Percentiles rank a stretch among this genome's conserved stretches.
These are phyloP conservation scores for Polyommatus iphigenia DNA, from an alignment of 2,888 invertebrate species.

Conservation along the genomic window DNA sequence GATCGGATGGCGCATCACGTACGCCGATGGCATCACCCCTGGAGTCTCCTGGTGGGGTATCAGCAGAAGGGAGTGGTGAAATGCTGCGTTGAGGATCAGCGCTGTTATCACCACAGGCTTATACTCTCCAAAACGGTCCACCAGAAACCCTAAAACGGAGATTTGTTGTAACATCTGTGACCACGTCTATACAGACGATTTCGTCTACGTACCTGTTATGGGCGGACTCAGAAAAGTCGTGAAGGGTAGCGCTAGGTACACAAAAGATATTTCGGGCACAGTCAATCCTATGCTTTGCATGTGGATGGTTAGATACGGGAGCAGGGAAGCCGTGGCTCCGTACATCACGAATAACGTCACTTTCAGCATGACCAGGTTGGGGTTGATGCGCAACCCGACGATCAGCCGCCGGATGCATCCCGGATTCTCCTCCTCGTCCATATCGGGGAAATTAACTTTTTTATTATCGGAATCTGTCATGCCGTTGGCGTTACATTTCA, in stretches of 20 bases:
- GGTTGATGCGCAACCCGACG: slow-evolving; percentile 82
- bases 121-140: slow-evolving; percentile 93
- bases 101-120: slow-evolving; percentile 90
- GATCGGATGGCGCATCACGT: slow-evolving; percentile 87
- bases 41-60: slow-evolving; percentile 90
- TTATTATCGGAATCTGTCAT: slow-evolving; percentile 67
- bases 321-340: slow-evolving; percentile 90
- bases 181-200: neutral
- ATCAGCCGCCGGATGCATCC: slow-evolving; percentile 70
- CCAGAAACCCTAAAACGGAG: slow-evolving; percentile 84
- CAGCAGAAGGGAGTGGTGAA: slow-evolving; percentile 88
- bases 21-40: slow-evolving; percentile 86
- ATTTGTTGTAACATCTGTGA: slow-evolving; percentile 1
- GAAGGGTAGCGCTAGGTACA: slow-evolving; percentile 92
- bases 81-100: slow-evolving; percentile 86
- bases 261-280: slow-evolving; percentile 91
- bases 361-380: slow-evolving; percentile 89
- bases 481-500: slow-evolving; percentile 30
- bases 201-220: slow-evolving; percentile 83
- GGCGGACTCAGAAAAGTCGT: slow-evolving; percentile 93
- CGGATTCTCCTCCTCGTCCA: slow-evolving; percentile 69
- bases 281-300: slow-evolving; percentile 94
- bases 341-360: slow-evolving; percentile 91
- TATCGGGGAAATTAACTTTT: slow-evolving; percentile 73
- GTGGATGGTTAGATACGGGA: slow-evolving; percentile 93